Evolutionary conservation across 2,113 vertebrate genomes (phyloP).

Genomic region (Blennius ocellaris): DNA sequence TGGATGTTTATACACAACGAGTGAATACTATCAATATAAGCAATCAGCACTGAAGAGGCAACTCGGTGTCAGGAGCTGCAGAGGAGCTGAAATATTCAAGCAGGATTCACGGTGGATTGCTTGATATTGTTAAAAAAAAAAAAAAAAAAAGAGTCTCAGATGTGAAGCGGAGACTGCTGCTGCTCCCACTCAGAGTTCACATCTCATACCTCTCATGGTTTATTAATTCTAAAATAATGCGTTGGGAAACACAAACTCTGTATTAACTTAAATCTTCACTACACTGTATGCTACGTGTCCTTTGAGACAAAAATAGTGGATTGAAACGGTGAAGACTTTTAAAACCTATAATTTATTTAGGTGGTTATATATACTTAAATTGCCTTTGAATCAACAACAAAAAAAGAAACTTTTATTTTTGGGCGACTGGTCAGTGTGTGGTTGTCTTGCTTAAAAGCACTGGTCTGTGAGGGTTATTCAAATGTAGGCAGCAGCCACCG

Average conservation of each 20-base stretch:
- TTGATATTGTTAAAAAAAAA: background rate
- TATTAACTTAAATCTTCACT: conserved; percentile 21
- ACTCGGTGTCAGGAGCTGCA: background rate
- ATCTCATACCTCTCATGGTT: conserved; percentile 45
- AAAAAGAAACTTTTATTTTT: conserved; percentile 5
- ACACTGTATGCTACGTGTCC: background rate
- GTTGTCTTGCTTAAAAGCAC: conserved; percentile 5
- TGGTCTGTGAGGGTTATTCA: conserved; percentile 33
- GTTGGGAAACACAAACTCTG: conserved; percentile 11
- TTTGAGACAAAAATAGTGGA: conserved; percentile 9
- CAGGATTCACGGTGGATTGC: background rate
- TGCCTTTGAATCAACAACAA: background rate
- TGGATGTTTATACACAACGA: conserved; percentile 13
- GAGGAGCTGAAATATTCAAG: conserved; percentile 1
- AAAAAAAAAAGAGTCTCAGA: conserved; percentile 15
- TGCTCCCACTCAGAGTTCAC: conserved; percentile 21
- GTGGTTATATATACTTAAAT: conserved; percentile 16
- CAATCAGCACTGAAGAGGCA: conserved; percentile 16
- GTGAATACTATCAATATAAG: conserved; percentile 15
- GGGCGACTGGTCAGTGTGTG: background rate
- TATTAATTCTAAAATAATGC: conserved; percentile 54
- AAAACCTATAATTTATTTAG: conserved; percentile 38
- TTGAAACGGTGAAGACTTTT: conserved; percentile 12
- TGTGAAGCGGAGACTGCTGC: conserved; percentile 1
- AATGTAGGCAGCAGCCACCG: conserved; percentile 25